These are phyloP conservation scores for Malurus splendens DNA, from an alignment of 2,797 vertebrate species.

Conservation along the genomic window DNA sequence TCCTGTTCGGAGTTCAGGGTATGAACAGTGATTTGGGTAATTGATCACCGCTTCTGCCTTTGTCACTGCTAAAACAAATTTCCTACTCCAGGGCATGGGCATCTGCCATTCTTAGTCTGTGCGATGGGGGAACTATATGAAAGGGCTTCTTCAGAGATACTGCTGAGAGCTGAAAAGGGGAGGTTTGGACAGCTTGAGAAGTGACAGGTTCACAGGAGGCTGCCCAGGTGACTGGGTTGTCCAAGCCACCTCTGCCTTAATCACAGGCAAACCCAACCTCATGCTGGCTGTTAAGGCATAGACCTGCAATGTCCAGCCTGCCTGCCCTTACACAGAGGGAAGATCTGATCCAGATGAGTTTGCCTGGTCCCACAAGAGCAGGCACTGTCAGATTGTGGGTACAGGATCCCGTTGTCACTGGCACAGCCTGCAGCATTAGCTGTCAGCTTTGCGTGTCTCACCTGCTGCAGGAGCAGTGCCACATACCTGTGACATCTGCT, in stretches of 20 bases:
- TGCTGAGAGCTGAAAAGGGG: background rate
- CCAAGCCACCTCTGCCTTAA: background rate
- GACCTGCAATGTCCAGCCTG: background rate
- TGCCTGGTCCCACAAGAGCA: background rate
- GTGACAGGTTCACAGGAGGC: background rate
- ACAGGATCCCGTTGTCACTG: accelerated
- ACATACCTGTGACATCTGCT: background rate
- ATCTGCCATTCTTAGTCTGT: background rate
- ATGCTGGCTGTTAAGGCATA: background rate
- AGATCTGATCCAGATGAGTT: background rate
- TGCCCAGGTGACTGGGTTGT: background rate
- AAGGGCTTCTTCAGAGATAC: background rate
- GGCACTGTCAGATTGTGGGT: accelerated
- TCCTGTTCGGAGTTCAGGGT: background rate
- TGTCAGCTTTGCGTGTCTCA: background rate
- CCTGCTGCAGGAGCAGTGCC: background rate
- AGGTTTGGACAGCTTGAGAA: background rate
- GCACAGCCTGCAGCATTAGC: background rate
- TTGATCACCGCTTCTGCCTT: background rate
- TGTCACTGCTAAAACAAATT: background rate
- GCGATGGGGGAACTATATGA: background rate
- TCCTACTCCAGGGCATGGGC: background rate
- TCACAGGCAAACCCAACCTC: background rate
- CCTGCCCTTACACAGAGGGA: background rate
- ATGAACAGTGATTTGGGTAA: background rate